Percentiles rank a stretch among this genome's conserved stretches.
phyloP scores from a whole-genome alignment of 2,888 invertebrate genomes.

The Ormyrus pomaceus region DNA sequence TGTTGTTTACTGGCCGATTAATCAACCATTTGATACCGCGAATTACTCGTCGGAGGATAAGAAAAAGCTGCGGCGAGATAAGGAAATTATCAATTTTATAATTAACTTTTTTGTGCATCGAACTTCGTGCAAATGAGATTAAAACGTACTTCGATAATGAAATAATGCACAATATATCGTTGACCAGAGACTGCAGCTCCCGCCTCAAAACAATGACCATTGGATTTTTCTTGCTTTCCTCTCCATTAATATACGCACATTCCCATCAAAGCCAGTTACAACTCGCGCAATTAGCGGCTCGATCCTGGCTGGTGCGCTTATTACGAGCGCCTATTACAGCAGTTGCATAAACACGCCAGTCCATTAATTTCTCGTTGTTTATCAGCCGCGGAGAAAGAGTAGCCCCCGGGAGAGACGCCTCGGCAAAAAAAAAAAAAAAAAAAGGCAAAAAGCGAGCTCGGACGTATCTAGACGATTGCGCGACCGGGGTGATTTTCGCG shows the following conservation, averaged over 20 bases:
- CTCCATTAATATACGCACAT: not conserved
- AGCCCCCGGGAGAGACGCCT: not conserved
- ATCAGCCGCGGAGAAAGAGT: constrained; percentile 7
- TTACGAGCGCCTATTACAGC: not conserved
- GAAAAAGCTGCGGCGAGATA: no score
- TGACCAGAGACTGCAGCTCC: no score
- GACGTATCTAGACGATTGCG: not conserved
- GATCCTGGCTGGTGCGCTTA: not conserved
- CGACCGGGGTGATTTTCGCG: constrained; percentile 9
- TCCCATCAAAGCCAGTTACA: no score
- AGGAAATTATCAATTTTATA: no score
- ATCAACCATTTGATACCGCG: no score
- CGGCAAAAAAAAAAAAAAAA: not conserved
- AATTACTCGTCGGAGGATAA: no score
- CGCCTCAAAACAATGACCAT: not conserved
- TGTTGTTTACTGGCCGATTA: no score
- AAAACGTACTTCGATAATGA: no score
- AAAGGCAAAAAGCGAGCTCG: not conserved
- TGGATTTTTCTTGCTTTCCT: not conserved
- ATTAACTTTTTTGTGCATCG: no score
- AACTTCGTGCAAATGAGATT: no score
- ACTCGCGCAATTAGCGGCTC: not conserved
- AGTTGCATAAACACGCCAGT: constrained; percentile 45
- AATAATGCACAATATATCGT: no score
- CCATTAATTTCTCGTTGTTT: constrained; percentile 36